These are phyloP conservation scores for Palythoa caribaeorum DNA, from an alignment of 92 coral and sea anemone species.

Conservation along the genomic window DNA sequence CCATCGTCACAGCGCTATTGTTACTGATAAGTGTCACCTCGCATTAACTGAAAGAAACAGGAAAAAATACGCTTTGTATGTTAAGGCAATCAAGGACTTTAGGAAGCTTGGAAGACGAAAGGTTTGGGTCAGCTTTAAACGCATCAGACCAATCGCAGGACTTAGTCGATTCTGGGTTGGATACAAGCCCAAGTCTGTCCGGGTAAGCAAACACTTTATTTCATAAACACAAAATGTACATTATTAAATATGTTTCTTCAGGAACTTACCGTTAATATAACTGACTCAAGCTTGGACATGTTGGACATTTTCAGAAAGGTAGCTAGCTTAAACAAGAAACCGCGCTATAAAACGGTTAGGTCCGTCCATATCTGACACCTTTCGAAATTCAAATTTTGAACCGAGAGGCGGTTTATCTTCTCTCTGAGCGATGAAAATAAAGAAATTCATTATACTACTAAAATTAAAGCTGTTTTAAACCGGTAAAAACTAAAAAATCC, in stretches of 20 bases:
- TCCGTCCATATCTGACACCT: too few relatives aligned
- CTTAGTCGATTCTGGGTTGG: conserved; percentile 84
- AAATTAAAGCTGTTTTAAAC: too few relatives aligned
- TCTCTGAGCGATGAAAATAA: too few relatives aligned
- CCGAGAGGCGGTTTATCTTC: too few relatives aligned
- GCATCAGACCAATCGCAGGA: conserved; percentile 73
- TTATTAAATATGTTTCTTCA: neutral
- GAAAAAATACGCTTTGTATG: conserved; percentile 54
- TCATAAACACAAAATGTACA: neutral
- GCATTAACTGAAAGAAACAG: conserved; percentile 72
- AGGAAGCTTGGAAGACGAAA: conserved; percentile 67
- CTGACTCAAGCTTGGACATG: too few relatives aligned
- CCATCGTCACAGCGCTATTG: conserved; percentile 64
- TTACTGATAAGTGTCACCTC: conserved; percentile 82
- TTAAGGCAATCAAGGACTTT: conserved; percentile 80
- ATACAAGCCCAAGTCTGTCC: conserved; percentile 66
- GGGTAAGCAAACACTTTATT: conserved; percentile 37
- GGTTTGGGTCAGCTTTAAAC: conserved; percentile 60
- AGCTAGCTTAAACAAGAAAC: too few relatives aligned
- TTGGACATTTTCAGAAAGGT: too few relatives aligned
- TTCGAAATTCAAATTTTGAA: too few relatives aligned
- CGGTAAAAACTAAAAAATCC: too few relatives aligned
- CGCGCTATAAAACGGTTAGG: too few relatives aligned
- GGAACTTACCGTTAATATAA: too few relatives aligned
- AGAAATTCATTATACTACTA: too few relatives aligned